Base-by-base conservation (phyloP, 2,113 vertebrate genomes). In the Haemorhous mexicanus region DNA sequence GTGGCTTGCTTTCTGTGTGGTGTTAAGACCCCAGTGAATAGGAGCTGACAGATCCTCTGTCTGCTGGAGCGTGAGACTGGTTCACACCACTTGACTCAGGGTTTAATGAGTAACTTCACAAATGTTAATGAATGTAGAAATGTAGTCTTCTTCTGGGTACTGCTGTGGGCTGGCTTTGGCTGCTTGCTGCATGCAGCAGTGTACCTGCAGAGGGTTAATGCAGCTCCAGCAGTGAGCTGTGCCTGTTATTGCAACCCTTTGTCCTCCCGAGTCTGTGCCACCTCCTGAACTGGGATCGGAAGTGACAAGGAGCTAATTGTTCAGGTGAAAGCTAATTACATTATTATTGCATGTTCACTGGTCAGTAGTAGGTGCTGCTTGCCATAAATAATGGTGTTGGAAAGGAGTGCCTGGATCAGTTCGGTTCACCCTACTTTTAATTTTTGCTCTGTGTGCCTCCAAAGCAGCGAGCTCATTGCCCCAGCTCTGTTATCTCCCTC, bases 201-300 rank as follows among this genome's bases (percentile, higher is more conserved):
- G 16, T 47, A 41, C 49, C 46, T 87, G 26, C 11, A 81, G 46
- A 93, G 83, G 72, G 83, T 92, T 85, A 94, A 92, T 20, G 33
- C 50, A 61, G 63, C 16, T 41, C n/a, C n/a, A 72, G 58, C 59
- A 83, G 69, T 9, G 58, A 95, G 50, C 85, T 69, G 53, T 58
- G 74, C 70, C 68, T 94, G 55, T 43, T 84, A 77, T 78, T 79
- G 59, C 59, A 78, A 13, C 63, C 73, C 27, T 70, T 58, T 91
- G 56, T 70, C 64, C 73, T 91, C 49, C 67, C 4, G 58, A 69
- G 86, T 55, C 74, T 81, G 53, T 85, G 75, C 78, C 75, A 78
- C 83, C 95, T 96, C 94, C 94, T 89, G 87, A 77, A 56, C 86
- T 77, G 67, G 66, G 50, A 64, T 95, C 0, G 15, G 89, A 96